These are phyloP conservation scores for Drosophila neocordata DNA, from an alignment of 1,140 invertebrate species.

Conservation along the genomic window DNA sequence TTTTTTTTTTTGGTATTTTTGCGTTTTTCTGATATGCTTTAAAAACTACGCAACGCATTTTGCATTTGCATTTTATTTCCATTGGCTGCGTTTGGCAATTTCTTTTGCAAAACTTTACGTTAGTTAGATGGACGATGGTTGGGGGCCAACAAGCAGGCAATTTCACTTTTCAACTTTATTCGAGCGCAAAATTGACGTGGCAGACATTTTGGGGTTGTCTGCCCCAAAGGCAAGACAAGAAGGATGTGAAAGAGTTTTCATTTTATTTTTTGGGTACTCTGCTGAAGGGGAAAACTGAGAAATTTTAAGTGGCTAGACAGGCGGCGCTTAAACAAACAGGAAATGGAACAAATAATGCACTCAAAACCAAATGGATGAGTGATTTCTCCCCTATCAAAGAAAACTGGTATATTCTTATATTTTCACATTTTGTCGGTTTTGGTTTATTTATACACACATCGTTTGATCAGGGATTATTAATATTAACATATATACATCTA, in stretches of 20 bases:
- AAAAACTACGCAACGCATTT: constrained; percentile 23
- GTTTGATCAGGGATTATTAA: constrained; percentile 24
- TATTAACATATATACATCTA: constrained; percentile 58
- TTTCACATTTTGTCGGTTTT: constrained; percentile 7
- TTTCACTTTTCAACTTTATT: constrained; percentile 76
- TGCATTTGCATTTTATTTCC: constrained; percentile 72
- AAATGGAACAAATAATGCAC: constrained; percentile 15
- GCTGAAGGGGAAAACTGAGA: neutral
- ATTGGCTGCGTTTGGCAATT: constrained; percentile 66
- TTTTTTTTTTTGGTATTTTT: constrained; percentile 17
- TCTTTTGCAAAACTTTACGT: constrained; percentile 44
- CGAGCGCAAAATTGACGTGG: constrained; percentile 67
- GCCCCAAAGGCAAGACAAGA: constrained; percentile 10
- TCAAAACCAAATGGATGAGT: neutral
- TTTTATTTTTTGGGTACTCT: neutral
- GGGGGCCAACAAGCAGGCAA: constrained; percentile 15
- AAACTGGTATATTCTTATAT: neutral
- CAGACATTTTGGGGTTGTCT: constrained; percentile 31
- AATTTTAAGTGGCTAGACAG: constrained; percentile 30
- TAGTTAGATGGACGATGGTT: neutral
- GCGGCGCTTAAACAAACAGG: constrained; percentile 25
- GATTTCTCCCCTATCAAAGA: neutral
- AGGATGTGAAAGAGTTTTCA: constrained; percentile 29
- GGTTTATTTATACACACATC: constrained; percentile 50
- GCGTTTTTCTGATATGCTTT: neutral